These are phyloP conservation scores for Bombus waltoni DNA, from an alignment of 1,140 invertebrate genomes.

Conservation along the genomic window DNA sequence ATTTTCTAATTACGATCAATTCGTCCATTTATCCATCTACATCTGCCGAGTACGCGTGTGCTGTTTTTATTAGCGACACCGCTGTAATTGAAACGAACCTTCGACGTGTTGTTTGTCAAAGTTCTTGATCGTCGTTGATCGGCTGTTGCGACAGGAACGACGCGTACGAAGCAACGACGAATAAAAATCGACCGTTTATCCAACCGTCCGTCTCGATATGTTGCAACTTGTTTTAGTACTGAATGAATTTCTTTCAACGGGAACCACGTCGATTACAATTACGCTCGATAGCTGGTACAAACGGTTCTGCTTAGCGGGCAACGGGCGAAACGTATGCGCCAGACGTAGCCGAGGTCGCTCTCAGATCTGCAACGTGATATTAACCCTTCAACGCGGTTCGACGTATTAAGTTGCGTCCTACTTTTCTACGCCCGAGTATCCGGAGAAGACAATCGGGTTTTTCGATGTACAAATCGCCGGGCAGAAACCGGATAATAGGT, in stretches of 20 bases:
- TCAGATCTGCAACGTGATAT: slow-evolving; percentile 50
- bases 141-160: neutral
- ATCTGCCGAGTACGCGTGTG: too few species aligned
- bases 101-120: neutral
- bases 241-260: neutral
- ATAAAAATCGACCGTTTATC: neutral
- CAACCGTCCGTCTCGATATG: neutral
- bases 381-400: slow-evolving; percentile 51
- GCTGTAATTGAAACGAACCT: neutral
- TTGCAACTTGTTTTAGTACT: neutral
- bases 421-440: slow-evolving; percentile 2
- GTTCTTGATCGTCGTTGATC: neutral
- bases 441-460: slow-evolving; percentile 33
- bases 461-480: slow-evolving; percentile 29
- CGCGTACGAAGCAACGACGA: neutral
- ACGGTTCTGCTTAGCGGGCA: neutral
- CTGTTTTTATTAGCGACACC: neutral
- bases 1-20: too few species aligned
- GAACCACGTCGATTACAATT: slow-evolving; percentile 12
- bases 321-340: slow-evolving; percentile 26
- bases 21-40: too few species aligned
- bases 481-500: slow-evolving; percentile 19
- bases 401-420: slow-evolving; percentile 50
- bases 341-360: slow-evolving; percentile 30
- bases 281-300: slow-evolving; percentile 7